These are phyloP conservation scores for Illadopsis cleaveri DNA, from an alignment of 2,113 vertebrate genomes.

Conservation along the genomic window DNA sequence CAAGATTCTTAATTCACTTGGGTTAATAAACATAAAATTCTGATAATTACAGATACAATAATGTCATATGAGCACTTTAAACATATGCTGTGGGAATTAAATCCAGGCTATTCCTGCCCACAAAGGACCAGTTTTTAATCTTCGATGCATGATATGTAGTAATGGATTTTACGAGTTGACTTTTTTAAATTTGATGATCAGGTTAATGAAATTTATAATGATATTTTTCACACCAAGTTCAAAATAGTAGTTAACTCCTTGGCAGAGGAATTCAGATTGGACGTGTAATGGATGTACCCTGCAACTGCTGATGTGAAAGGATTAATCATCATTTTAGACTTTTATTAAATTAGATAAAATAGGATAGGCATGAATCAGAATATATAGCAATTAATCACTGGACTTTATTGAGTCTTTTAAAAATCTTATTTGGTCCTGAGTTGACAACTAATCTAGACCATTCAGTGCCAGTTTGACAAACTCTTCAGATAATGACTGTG, in stretches of 20 bases:
- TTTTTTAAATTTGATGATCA: slow-evolving; percentile 71
- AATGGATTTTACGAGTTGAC: slow-evolving; percentile 73
- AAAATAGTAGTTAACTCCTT: slow-evolving; percentile 70
- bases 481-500: slow-evolving; percentile 32
- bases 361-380: slow-evolving; percentile 65
- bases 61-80: slow-evolving; percentile 66
- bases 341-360: slow-evolving; percentile 71
- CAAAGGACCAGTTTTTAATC: slow-evolving; percentile 70
- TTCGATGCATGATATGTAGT: slow-evolving; percentile 70
- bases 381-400: slow-evolving; percentile 60
- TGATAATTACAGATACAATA: slow-evolving; percentile 74
- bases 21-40: slow-evolving; percentile 72
- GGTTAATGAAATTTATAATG: slow-evolving; percentile 71
- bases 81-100: slow-evolving; percentile 71
- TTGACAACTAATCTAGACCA: slow-evolving; percentile 55
- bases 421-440: slow-evolving; percentile 54
- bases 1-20: slow-evolving; percentile 67
- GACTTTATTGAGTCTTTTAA: slow-evolving; percentile 60
- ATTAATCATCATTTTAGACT: slow-evolving; percentile 70
- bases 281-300: slow-evolving; percentile 62
- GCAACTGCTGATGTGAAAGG: slow-evolving; percentile 57
- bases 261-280: slow-evolving; percentile 66
- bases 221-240: slow-evolving; percentile 70
- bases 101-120: slow-evolving; percentile 65
- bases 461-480: slow-evolving; percentile 41